Evolutionary conservation across 30 jellyfish, hydroid and myxozoan species (phyloP), one percentile per base, ranked within the genome.

Genomic region (Aurelia coerulea): DNA sequence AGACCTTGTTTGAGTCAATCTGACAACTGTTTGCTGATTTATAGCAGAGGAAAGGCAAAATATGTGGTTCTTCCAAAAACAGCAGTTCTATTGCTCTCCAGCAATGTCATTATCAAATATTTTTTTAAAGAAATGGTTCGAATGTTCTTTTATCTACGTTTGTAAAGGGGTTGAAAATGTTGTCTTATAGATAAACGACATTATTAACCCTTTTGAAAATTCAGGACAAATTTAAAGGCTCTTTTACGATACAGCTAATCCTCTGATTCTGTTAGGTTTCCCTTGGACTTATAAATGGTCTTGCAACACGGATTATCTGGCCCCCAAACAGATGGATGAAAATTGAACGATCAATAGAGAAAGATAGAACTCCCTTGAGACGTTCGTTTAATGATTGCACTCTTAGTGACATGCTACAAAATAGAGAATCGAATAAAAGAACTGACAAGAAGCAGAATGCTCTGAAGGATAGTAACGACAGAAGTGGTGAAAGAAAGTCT

Each of bases 291-390:
- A 58, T 94, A 12, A 94, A 83, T 69, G 97, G 97, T 16, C 54
- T 78, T 29, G 99, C 97, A 1, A 84, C 97, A 2, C 81, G 70
- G 16, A 71, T 94, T 15, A 84, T 94, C 23, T 94, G 99, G 99
- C 99, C 99, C 4, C 99, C 99, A 58, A 83, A 81, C 42, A 73
- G 98, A 12, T 91, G 98, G 98, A 56, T 39, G 72, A 91, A 80
- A 76, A 23, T 91, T 13, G 93, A 80, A 4, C 60, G 56, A 9
- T 53, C 59, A 17, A 56, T 85, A 5, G 72, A 41, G 17, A 64
- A 59, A 18, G 84, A 85, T 13, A 63, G 94, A 62, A 18, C 66
- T 9, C 79, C 94, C 5, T 13, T 85, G 41, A 74, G 54, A 62
- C 32, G 74, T 51, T 70, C 87, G 2, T 77, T 77, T 17, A 77